Evolutionary conservation across 2,113 vertebrate genomes (phyloP), one percentile per base, ranked within the genome.

Genomic region (Dunckerocampus dactyliophorus): DNA sequence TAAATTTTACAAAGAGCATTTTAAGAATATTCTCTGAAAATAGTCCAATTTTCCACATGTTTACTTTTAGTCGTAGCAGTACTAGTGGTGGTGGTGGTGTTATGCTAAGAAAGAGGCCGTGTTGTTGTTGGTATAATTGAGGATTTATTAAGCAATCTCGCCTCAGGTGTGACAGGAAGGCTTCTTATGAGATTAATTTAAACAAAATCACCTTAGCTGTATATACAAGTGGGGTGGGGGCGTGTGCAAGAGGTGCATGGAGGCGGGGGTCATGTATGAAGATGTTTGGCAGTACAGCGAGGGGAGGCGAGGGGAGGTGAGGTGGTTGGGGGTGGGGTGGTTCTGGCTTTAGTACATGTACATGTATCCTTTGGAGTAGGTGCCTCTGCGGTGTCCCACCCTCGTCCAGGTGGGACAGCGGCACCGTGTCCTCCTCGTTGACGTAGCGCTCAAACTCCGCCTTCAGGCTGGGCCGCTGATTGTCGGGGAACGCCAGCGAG

Each of bases 351-450:
- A 97, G 86, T 93, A 98, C 1, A 91, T n/a, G n/a, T n/a, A n/a
- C n/a, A n/a, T 92, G 88, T 93, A 97, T 89, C 92, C 89, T 87
- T 95, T 94, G 90, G 93, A 89, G 82, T 94, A 95, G 82, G 89
- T 87, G 80, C 87, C 89, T 95, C 93, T 0, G 92, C 84, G 76
- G 93, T 12, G 31, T 20, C 0, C 83, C 60, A 0, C 63, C 90
- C 79, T 98, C 94, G 0, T 96, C 95, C 89, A 98, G 88, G 88
- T 99, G 97, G 6, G 94, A 94, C 50, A 98, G 90, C 5, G 97
- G 97, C 72, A 99, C 92, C 0, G 97, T 99, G 88, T 97, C 95
- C 87, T 97, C 96, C 79, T 98, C 93, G 7, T 95, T 95, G 90
- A 94, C 64, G 4, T 93, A 95, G 74, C 91, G 90, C 58, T 94